Conservation (phyloP, 2,888 invertebrate genomes). For the Peribatodes rhomboidaria region DNA sequence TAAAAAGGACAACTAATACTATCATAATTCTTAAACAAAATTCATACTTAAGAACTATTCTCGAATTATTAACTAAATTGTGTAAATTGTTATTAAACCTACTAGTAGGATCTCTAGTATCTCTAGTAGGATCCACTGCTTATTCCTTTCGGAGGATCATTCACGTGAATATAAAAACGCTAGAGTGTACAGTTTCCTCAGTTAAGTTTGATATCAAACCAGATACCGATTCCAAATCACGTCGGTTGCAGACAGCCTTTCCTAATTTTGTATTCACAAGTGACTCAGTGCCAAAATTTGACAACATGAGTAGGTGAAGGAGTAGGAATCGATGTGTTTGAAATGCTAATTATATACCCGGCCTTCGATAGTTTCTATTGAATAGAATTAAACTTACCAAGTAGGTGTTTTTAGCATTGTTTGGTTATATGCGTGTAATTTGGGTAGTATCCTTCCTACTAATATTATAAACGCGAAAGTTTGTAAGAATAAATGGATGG, state of each 20-base stretch:
- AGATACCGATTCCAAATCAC: slow-evolving; percentile 23
- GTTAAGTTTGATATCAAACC: background rate
- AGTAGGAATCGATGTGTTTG: slow-evolving; percentile 21
- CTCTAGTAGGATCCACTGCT: no score
- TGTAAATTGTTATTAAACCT: no score
- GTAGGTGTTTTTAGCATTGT: background rate
- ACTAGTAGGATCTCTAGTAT: no score
- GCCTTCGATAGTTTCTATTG: slow-evolving; percentile 18
- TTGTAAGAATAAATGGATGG: no score
- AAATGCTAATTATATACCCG: slow-evolving; percentile 21
- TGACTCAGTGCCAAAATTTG: slow-evolving; percentile 24
- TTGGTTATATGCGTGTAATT: background rate
- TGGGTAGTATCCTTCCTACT: no score
- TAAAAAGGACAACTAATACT: no score
- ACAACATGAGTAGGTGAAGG: slow-evolving; percentile 24
- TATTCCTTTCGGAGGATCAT: no score
- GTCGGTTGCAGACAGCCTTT: slow-evolving; percentile 10
- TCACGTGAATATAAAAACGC: no score
- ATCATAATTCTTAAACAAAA: no score
- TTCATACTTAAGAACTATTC: no score
- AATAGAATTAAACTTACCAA: background rate
- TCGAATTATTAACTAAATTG: no score
- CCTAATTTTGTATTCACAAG: slow-evolving; percentile 25
- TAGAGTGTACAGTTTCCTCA: background rate
- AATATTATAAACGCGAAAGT: no score